These are phyloP conservation scores for Callipepla squamata DNA, from an alignment of 2,113 vertebrate genomes.

Conservation along the genomic window DNA sequence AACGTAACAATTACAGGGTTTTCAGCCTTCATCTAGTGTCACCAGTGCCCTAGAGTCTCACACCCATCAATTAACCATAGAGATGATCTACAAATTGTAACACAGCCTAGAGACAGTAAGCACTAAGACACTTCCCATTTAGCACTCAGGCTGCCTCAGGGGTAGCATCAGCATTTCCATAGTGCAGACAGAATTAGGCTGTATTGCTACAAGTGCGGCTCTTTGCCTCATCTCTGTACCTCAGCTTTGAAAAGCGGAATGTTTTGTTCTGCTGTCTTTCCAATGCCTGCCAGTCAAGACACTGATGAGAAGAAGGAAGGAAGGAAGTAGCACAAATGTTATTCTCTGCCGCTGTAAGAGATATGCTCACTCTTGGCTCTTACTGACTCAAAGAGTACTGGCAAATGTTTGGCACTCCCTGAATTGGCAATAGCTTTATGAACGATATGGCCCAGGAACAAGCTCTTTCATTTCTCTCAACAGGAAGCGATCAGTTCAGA, in stretches of 20 bases:
- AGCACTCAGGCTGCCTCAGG: neutral
- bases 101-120: neutral
- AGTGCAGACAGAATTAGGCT: slow-evolving; percentile 33
- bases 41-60: neutral
- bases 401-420: neutral
- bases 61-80: neutral
- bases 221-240: neutral
- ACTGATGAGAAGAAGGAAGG: neutral
- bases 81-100: neutral
- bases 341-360: neutral
- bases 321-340: neutral
- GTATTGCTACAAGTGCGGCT: neutral
- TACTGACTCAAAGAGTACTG: neutral
- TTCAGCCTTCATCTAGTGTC: slow-evolving; percentile 1
- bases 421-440: rapidly evolving
- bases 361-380: neutral
- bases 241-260: slow-evolving; percentile 1
- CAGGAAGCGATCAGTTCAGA: neutral
- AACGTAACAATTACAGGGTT: neutral
- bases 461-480: no score
- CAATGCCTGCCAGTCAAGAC: neutral
- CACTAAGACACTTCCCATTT: slow-evolving; percentile 21
- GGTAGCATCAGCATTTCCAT: slow-evolving; percentile 17
- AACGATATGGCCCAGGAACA: neutral
- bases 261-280: neutral